Evolutionary conservation across 2,888 invertebrate genomes (phyloP), one percentile per base, ranked within the genome.

Genomic region (Sinhomidia bicolor): DNA sequence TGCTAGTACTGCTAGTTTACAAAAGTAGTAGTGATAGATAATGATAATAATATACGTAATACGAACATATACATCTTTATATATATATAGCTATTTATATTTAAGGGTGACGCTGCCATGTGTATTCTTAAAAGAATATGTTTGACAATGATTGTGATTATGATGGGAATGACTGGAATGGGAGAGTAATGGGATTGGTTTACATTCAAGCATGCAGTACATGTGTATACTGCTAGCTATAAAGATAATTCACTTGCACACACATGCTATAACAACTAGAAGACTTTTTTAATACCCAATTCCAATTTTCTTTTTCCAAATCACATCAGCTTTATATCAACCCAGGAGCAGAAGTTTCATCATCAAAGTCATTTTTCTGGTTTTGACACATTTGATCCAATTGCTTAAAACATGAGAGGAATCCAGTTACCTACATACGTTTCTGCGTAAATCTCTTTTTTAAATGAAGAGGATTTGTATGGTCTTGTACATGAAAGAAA

Each of bases 261-360:
- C 12, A 12, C 47, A 47, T 9, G 9, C 9, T 36, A 9, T 36
- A n/a, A 36, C 36, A 36, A 6, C 5, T 9, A 36, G 36, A 51
- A 10, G 14, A 17, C 51, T n/a, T n/a, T 51, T 9, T 51, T 47
- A 36, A 17, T 17, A 41, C 20, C 23, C 12, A 71, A 41, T 44
- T 71, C 41, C 71, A 71, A 60, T 71, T 71, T 44, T 68, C 36
- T 68, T 68, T n/a, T 17, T 26, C 23, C 47, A 74, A 74, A 26
- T 26, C n/a, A 74, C 29, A 71, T 29, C 20, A 23, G 44, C 20
- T 71, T 12, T 20, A 54, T 1, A 17, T 17, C 57, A 10, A 12
- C 12, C 60, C 60, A 60, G 26, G 1, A 60, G 60, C 60, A 60
- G 26, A n/a, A 17, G 10, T 23, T 10, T 20, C 57, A 32, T 32